phyloP scores from a whole-genome alignment of 2,797 vertebrate genomes.

The Staurois parvus region DNA sequence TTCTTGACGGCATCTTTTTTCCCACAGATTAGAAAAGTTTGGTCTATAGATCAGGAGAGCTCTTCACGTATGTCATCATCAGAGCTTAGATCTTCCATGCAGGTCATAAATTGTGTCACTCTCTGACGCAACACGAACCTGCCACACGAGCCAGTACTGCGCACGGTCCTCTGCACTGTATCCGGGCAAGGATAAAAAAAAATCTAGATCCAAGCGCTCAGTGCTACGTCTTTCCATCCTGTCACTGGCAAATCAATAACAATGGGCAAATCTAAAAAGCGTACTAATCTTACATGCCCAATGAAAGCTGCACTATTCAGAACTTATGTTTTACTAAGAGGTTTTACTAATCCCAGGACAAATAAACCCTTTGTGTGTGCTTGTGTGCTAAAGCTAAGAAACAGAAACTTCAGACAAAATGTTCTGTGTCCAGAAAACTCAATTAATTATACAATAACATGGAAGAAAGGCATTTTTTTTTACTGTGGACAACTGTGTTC shows the following conservation, averaged over 20 bases:
- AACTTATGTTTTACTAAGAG: constrained; percentile 2
- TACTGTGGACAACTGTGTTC: background rate
- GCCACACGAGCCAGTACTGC: constrained; percentile 73
- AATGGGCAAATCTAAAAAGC: constrained; percentile 24
- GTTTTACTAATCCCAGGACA: constrained; percentile 45
- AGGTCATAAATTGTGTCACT: constrained; percentile 77
- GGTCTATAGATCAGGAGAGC: constrained; percentile 77
- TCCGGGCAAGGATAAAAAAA: constrained; percentile 45
- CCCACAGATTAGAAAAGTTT: constrained; percentile 76
- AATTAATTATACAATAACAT: background rate
- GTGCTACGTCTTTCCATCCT: constrained; percentile 36
- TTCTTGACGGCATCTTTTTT: constrained; percentile 72
- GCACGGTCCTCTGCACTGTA: constrained; percentile 59
- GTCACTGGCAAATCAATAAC: constrained; percentile 10
- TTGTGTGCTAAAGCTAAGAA: background rate
- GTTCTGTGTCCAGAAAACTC: background rate
- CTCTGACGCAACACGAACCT: constrained; percentile 75
- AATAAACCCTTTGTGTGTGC: constrained; percentile 22
- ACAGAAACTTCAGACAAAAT: constrained; percentile 8
- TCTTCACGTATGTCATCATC: constrained; percentile 74
- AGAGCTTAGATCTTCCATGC: constrained; percentile 77
- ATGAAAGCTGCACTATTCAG: constrained; percentile 9
- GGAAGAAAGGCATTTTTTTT: background rate
- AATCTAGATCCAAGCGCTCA: constrained; percentile 26
- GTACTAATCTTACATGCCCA: constrained; percentile 24